Base-by-base conservation (phyloP, 1,140 invertebrate species). In the Sitodiplosis mosellana region DNA sequence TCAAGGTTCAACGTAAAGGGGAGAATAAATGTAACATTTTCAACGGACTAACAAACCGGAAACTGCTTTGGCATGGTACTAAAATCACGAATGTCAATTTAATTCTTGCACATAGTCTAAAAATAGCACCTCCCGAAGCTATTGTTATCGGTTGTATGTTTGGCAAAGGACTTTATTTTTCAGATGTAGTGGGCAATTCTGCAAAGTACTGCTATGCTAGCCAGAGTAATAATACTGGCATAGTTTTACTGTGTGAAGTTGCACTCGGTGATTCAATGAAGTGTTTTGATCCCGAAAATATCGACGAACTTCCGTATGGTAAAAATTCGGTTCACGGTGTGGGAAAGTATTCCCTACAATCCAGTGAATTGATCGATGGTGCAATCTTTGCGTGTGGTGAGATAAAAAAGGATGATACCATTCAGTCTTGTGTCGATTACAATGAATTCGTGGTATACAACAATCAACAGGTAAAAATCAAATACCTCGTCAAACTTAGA, bases 101-200 rank as follows among this genome's bases (percentile, higher is more conserved):
- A 53, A 99, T 99, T 63, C 66, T 99, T 19, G 93, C 87, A 12
- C 91, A 99, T 72, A 94, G 94, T 60, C 71, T 99, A 19, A 75
- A 91, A 55, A 98, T 99, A 59, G 95, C 95, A 43, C 92, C 92
- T 1, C 87, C 87, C 2, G 90, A 96, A 72, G 91, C 90, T 2
- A 90, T 90, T 3, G 77, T 78, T 33, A 89, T 87, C 33, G 93
- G 94, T 54, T 98, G 97, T 68, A 98, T 98, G 95, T 99, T 99
- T 67, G 43, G 43, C 6, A 93, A 91, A 68, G 87, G 84, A 60
- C 77, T 84, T 45, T 98, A 98, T 66, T 97, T 98, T 69, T 92
- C 94, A 3, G 94, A 99, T 65, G 96, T 96, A 90, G 91, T 97
- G 0, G 92, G 90, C 1, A 99, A 99, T 65, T 96, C 92, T 1